Base-by-base conservation (phyloP, 1,140 invertebrate species). In the Acromyrmex charruanus region DNA sequence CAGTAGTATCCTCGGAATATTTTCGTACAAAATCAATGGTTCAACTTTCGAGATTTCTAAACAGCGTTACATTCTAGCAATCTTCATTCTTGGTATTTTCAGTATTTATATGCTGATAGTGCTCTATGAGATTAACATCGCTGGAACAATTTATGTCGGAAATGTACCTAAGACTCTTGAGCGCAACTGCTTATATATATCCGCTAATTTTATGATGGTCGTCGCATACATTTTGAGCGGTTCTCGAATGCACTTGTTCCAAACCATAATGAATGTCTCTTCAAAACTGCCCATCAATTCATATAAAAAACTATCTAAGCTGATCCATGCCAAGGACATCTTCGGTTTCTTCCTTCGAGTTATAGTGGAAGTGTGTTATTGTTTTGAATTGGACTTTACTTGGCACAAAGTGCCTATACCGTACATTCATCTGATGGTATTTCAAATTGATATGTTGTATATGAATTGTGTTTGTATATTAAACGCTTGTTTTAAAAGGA, bases 381-480 rank as follows among this genome's bases (percentile, higher is more conserved):
- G 2, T 55, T 55, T 6, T 6, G n/a, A n/a, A n/a, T n/a, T 9
- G 6, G 53, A n/a, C 39, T 12, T 63, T 18, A 3, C 69, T 0
- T 1, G 88, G 2, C 3, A 9, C 0, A 91, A 91, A 82, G 0
- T 88, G 0, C 7, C 72, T 4, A 18, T 2, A 0, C n/a, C 92
- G 0, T 93, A 93, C 25, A 79, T 87, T 12, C 80, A 88, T 0
- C 18, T 92, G 7, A 12, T 90, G 0, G 65, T 93, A 5, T 93
- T 81, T 74, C 39, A 89, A 0, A 87, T 94, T 80, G 94, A 94
- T 77, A 92, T 88, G 21, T 82, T 93, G 0, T 95, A 94, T 63
- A 86, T 92, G 3, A 91, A 94, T 58, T 94, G 90, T 21, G 91
- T 93, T 94, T 66, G 63, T 10, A 10, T 66, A 66, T 35, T 66